These are phyloP conservation scores for Paradoxurus hermaphroditus DNA, from an alignment of 2,113 vertebrate species.

Conservation along the genomic window DNA sequence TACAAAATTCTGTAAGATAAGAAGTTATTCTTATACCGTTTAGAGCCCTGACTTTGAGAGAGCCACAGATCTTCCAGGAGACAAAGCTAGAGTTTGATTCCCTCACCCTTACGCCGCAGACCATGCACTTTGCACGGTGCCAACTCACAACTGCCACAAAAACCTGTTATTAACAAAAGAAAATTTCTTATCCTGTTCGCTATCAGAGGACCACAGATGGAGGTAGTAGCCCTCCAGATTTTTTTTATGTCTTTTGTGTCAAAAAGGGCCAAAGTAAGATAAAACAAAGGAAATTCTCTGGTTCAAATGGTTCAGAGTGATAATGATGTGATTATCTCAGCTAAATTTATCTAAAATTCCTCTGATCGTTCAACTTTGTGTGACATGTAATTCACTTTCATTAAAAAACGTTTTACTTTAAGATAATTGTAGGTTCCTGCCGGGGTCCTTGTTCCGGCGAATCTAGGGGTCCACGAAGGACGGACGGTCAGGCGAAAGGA, in stretches of 20 bases:
- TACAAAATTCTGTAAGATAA: background rate
- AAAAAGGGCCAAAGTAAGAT: background rate
- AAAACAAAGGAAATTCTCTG: background rate
- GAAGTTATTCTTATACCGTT: background rate
- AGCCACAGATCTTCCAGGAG: background rate
- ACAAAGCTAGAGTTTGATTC: background rate
- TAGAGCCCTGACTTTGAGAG: background rate
- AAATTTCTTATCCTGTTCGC: background rate
- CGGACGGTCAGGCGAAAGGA: too few species aligned
- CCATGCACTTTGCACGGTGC: background rate
- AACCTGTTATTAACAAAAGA: background rate
- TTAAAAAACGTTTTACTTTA: background rate
- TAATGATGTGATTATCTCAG: background rate
- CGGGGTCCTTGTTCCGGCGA: too few species aligned
- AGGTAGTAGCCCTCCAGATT: background rate
- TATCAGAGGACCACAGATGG: background rate
- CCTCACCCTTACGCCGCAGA: fast-evolving
- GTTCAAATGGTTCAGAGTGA: background rate
- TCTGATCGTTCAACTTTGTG: background rate
- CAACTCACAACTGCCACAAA: background rate
- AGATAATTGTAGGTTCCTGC: background rate
- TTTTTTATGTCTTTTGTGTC: background rate
- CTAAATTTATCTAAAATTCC: background rate
- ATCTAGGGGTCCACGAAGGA: too few species aligned
- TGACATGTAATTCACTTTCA: background rate